Evolutionary conservation across 2,888 invertebrate species (phyloP).

Genomic region (Cactoblastis cactorum): DNA sequence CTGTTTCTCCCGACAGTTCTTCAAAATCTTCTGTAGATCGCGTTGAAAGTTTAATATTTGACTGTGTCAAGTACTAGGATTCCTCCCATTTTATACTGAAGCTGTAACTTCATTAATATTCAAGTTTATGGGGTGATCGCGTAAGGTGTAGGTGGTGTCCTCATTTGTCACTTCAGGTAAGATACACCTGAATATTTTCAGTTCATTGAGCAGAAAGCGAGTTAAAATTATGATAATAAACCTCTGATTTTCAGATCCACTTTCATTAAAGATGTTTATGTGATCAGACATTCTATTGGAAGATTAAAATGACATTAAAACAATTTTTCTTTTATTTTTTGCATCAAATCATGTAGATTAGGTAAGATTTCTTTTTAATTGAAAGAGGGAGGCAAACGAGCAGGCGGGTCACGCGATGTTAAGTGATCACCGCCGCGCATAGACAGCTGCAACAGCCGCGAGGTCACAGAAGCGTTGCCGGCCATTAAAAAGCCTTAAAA

Average conservation of each 20-base stretch:
- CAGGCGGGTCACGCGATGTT: not conserved
- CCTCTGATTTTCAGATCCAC: not conserved
- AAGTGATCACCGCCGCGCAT: too few species aligned
- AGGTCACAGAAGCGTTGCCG: too few species aligned
- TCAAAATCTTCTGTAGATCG: not conserved
- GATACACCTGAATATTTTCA: not conserved
- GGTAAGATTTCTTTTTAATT: not conserved
- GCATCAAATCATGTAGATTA: not conserved
- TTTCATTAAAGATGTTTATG: not conserved
- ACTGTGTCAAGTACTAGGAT: not conserved
- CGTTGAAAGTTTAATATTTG: not conserved
- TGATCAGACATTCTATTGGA: not conserved
- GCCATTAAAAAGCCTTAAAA: too few species aligned
- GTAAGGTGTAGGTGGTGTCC: not conserved
- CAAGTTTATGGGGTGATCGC: not conserved
- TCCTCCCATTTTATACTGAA: not conserved
- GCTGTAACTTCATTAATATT: not conserved
- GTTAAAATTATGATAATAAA: constrained; percentile 5
- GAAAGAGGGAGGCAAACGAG: too few species aligned
- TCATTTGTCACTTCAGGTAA: not conserved
- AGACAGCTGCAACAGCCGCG: too few species aligned
- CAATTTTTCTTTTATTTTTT: not conserved
- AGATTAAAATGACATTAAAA: not conserved
- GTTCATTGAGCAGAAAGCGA: not conserved
- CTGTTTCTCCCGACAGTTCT: not conserved